phyloP scores from a whole-genome alignment of 64 coral and sea anemone genomes.

The Dendronephthya gigantea region DNA sequence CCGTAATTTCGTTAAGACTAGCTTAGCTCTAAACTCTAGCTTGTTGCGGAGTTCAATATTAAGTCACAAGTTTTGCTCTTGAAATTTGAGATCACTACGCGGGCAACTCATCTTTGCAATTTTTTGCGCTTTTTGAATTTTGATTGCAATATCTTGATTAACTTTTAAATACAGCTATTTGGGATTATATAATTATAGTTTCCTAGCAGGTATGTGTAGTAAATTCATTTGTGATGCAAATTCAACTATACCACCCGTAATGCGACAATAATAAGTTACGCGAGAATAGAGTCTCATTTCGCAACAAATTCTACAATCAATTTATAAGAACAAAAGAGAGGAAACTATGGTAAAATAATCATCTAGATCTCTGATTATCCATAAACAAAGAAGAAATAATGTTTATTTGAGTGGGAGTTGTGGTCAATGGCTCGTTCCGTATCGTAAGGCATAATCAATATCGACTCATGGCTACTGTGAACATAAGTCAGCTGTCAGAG shows the following conservation, averaged over 20 bases:
- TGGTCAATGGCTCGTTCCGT: background rate
- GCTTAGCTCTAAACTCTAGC: too few species aligned
- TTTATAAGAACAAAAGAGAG: background rate
- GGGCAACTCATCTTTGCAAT: too few species aligned
- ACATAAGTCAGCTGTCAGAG: conserved; percentile 83
- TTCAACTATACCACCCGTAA: background rate
- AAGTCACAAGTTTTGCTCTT: too few species aligned
- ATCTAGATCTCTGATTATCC: too few species aligned
- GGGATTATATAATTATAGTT: too few species aligned
- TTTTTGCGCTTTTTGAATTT: too few species aligned
- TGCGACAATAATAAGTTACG: background rate
- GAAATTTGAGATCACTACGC: too few species aligned
- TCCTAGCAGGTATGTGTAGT: background rate
- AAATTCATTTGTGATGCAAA: background rate
- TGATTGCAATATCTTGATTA: too few species aligned
- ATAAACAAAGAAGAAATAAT: background rate
- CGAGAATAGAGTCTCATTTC: background rate
- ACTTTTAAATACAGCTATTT: too few species aligned
- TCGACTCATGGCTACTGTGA: conserved; percentile 61
- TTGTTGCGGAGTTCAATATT: too few species aligned
- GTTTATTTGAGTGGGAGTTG: background rate
- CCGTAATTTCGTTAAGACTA: too few species aligned
- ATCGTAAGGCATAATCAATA: background rate
- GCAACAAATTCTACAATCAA: background rate
- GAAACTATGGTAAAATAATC: too few species aligned